These are phyloP conservation scores for Ceyx erithaca DNA, from an alignment of 2,797 vertebrate species.

Conservation along the genomic window DNA sequence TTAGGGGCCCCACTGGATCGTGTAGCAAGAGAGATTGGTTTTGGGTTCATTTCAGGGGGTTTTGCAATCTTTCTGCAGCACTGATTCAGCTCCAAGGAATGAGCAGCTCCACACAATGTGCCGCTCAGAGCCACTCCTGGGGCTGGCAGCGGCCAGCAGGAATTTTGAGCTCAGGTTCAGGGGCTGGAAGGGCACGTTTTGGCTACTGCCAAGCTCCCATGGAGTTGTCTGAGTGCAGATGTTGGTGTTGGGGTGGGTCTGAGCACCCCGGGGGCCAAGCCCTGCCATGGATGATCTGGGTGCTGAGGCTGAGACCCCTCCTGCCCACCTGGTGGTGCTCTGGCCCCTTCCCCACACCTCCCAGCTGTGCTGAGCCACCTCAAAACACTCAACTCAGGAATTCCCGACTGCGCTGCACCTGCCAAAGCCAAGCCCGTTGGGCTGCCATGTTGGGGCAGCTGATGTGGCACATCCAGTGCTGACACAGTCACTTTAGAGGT, in stretches of 20 bases:
- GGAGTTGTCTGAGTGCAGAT: fast-evolving
- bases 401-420: neutral
- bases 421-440: neutral
- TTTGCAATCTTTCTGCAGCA: conserved; percentile 39
- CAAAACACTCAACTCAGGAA: fast-evolving
- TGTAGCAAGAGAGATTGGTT: neutral
- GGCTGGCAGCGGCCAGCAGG: neutral
- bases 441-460: neutral
- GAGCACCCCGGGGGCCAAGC: fast-evolving
- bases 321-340: neutral
- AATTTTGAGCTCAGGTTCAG: neutral
- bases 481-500: neutral
- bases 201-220: neutral
- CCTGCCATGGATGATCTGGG: fast-evolving
- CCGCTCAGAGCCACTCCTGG: neutral
- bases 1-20: fast-evolving
- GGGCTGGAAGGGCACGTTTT: neutral
- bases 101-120: neutral
- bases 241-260: fast-evolving
- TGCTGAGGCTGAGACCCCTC: fast-evolving
- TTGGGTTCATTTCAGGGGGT: conserved; percentile 35
- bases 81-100: conserved; percentile 64
- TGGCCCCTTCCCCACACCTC: neutral
- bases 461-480: fast-evolving
- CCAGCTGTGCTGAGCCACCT: too few species aligned